Evolutionary conservation across 2,888 invertebrate genomes (phyloP).

Genomic region (Zygothrica quintamaculata): DNA sequence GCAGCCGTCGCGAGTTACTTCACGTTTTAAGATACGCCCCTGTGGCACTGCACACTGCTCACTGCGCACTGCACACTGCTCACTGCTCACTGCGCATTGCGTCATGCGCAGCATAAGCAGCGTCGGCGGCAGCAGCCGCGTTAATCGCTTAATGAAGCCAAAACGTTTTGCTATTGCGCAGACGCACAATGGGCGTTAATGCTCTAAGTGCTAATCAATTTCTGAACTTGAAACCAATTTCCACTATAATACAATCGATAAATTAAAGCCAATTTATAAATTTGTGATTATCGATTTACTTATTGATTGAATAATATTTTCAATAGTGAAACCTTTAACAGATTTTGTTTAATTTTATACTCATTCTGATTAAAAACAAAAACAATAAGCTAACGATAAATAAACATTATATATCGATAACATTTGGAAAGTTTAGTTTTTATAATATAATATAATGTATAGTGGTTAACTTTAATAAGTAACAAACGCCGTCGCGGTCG

Average conservation of each 20-base stretch:
- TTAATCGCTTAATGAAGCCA: conserved; percentile 77
- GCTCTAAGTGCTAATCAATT: neutral
- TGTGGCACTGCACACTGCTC: conserved; percentile 22
- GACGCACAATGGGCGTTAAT: conserved; percentile 42
- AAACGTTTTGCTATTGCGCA: conserved; percentile 58
- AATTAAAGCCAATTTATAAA: neutral
- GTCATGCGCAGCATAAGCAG: conserved; percentile 5
- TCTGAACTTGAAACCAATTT: neutral
- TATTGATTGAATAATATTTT: too few species aligned
- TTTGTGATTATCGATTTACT: neutral
- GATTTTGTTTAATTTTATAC: too few species aligned
- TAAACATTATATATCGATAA: too few species aligned
- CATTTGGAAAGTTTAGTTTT: too few species aligned
- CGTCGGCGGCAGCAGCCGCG: conserved; percentile 32
- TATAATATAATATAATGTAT: neutral
- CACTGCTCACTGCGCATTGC: conserved; percentile 11
- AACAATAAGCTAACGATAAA: too few species aligned
- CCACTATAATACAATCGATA: neutral
- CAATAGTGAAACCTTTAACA: too few species aligned
- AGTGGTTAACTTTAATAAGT: too few species aligned
- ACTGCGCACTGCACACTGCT: too few species aligned
- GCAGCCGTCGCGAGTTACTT: conserved; percentile 35
- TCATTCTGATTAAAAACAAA: too few species aligned
- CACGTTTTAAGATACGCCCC: conserved; percentile 23
- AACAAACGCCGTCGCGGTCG: too few species aligned